Evolutionary conservation across 1,140 invertebrate species (phyloP).

Genomic region (Anoplophora glabripennis): DNA sequence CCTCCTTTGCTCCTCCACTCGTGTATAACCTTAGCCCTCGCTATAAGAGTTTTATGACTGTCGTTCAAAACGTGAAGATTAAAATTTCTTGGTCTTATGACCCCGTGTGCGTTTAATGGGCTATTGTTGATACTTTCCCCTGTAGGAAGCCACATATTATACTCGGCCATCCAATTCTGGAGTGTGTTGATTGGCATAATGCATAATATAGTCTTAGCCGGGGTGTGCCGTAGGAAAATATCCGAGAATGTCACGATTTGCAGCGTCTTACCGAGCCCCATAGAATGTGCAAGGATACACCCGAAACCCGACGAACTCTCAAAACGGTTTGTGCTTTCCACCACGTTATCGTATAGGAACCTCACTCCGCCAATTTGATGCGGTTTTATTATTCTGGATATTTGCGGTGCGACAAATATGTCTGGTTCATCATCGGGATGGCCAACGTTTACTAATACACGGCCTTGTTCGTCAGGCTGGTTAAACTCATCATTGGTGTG

Average conservation of each 20-base stretch:
- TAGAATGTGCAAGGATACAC: constrained; percentile 97
- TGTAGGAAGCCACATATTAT: constrained; percentile 91
- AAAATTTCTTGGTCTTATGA: constrained; percentile 76
- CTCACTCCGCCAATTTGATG: constrained; percentile 96
- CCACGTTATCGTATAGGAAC: constrained; percentile 95
- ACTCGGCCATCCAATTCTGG: constrained; percentile 98
- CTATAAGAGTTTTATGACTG: constrained; percentile 85
- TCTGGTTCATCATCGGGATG: constrained; percentile 90
- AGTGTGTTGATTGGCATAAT: constrained; percentile 99
- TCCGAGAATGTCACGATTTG: constrained; percentile 96
- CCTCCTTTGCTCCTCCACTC: constrained; percentile 88
- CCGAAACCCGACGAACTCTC: constrained; percentile 69
- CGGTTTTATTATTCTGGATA: constrained; percentile 90
- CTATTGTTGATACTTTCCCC: constrained; percentile 53
- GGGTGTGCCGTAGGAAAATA: constrained; percentile 88
- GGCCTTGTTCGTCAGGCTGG: constrained; percentile 84
- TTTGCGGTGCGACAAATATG: constrained; percentile 90
- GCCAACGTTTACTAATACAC: constrained; percentile 94
- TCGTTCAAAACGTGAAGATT: constrained; percentile 90
- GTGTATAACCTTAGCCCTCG: constrained; percentile 55
- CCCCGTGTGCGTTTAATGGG: constrained; percentile 56
- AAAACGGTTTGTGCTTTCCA: constrained; percentile 76
- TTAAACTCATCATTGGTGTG: constrained; percentile 92
- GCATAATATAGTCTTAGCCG: constrained; percentile 85
- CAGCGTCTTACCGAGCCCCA: constrained; percentile 99